Evolutionary conservation across 37 sponge, comb jelly and placozoan species (phyloP).

Genomic region (Bolinopsis microptera): DNA sequence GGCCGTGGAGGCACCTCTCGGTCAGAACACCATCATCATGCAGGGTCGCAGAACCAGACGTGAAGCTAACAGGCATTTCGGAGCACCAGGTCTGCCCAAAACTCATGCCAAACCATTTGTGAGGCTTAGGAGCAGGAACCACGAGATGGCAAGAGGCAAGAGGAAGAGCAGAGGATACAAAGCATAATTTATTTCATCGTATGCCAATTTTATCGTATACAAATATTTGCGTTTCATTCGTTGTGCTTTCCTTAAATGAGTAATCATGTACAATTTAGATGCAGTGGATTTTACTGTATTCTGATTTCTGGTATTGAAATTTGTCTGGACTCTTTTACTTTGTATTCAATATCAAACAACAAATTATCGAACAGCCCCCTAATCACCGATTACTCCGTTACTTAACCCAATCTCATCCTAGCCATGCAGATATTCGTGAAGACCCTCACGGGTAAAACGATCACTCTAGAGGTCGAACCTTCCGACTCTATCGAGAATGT

Average conservation of each 20-base stretch:
- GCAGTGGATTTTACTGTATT: too few species aligned
- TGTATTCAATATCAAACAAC: too few species aligned
- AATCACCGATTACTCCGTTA: too few species aligned
- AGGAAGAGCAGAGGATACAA: slow-evolving; percentile 86
- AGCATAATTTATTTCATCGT: background rate
- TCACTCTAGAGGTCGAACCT: slow-evolving; percentile 68
- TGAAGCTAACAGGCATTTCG: slow-evolving; percentile 97
- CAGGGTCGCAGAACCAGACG: slow-evolving; percentile 92
- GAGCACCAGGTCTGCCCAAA: slow-evolving; percentile 97
- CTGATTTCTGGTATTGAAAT: too few species aligned
- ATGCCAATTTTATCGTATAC: slow-evolving; percentile 14
- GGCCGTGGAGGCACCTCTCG: slow-evolving; percentile 88
- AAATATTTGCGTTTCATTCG: background rate
- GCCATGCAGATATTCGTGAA: slow-evolving; percentile 68
- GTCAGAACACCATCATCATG: slow-evolving; percentile 92
- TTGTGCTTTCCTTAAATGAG: too few species aligned
- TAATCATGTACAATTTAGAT: too few species aligned
- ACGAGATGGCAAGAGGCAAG: slow-evolving; percentile 91
- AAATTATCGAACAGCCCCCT: too few species aligned
- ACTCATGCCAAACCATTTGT: slow-evolving; percentile 94
- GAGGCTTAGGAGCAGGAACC: slow-evolving; percentile 89
- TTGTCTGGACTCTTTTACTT: too few species aligned
- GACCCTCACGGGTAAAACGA: slow-evolving; percentile 67
- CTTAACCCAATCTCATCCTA: too few species aligned
- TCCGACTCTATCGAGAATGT: slow-evolving; percentile 67